Conservation (phyloP, 2,888 invertebrate genomes). For the Hypena proboscidalis region DNA sequence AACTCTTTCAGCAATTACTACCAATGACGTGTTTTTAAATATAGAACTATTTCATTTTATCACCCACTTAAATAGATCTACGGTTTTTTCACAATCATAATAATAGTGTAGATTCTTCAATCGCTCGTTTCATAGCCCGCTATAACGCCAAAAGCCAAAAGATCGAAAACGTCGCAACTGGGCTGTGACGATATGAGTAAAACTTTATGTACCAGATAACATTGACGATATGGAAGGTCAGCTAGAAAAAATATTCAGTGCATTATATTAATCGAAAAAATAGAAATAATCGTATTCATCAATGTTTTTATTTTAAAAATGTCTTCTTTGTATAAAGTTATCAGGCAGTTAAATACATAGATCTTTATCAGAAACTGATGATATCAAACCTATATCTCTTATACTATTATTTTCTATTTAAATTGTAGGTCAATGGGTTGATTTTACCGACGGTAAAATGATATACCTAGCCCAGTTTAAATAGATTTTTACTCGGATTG, state of each 20-base stretch:
- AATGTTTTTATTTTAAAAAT: too few species aligned
- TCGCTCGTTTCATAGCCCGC: slow-evolving; percentile 9
- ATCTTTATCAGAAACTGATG: too few species aligned
- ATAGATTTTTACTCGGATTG: too few species aligned
- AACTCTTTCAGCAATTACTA: too few species aligned
- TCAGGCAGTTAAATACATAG: too few species aligned
- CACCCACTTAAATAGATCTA: too few species aligned
- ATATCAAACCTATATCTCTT: too few species aligned
- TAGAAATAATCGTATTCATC: too few species aligned
- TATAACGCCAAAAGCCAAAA: slow-evolving; percentile 11
- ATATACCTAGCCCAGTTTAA: neutral
- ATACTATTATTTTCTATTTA: too few species aligned
- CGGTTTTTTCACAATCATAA: neutral
- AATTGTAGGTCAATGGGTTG: neutral
- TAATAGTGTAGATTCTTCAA: neutral
- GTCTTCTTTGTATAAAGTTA: too few species aligned
- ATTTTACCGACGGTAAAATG: neutral
- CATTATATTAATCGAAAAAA: slow-evolving; percentile 5
- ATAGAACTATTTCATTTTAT: too few species aligned
- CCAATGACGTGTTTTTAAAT: too few species aligned
- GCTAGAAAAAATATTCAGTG: neutral
- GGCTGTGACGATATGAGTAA: slow-evolving; percentile 22
- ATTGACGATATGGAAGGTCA: neutral
- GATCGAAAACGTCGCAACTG: slow-evolving; percentile 18
- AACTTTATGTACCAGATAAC: slow-evolving; percentile 13